A percentile compares a stretch with the other conserved stretches of the same genome.
These are phyloP conservation scores for Lamellibrachia luymesi DNA, from an alignment of 1,140 invertebrate genomes.

Conservation along the genomic window DNA sequence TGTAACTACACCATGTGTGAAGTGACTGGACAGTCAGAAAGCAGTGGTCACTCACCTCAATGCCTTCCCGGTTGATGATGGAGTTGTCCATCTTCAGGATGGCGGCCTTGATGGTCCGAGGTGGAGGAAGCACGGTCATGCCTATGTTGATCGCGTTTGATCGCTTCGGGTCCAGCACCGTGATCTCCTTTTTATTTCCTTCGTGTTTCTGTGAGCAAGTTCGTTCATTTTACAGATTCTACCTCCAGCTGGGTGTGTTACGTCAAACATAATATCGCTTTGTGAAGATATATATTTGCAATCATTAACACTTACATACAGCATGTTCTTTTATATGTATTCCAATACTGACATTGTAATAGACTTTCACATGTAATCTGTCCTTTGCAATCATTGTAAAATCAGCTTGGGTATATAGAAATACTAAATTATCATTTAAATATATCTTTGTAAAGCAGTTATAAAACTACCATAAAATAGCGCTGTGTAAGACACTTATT, in stretches of 20 bases:
- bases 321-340: background rate
- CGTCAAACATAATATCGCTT: background rate
- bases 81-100: slow-evolving; percentile 99
- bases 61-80: slow-evolving; percentile 96
- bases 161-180: slow-evolving; percentile 94
- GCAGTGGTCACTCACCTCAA: slow-evolving; percentile 68
- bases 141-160: slow-evolving; percentile 99
- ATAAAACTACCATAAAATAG: too few relatives aligned
- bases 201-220: slow-evolving; percentile 75
- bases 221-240: background rate
- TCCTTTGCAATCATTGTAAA: background rate
- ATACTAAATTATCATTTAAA: background rate
- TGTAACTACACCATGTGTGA: too few relatives aligned
- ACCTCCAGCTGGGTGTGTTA: background rate
- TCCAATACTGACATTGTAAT: background rate
- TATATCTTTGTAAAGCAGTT: background rate
- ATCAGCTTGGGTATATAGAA: background rate
- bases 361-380: background rate
- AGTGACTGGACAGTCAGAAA: too few relatives aligned
- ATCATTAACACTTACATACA: background rate
- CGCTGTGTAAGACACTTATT: too few relatives aligned
- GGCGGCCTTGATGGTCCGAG: slow-evolving; percentile 91
- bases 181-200: slow-evolving; percentile 90
- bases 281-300: background rate
- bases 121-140: slow-evolving; percentile 97